Conservation (phyloP, 53 echinoderm and acorn worm genomes). For the Pentamera pediparva region DNA sequence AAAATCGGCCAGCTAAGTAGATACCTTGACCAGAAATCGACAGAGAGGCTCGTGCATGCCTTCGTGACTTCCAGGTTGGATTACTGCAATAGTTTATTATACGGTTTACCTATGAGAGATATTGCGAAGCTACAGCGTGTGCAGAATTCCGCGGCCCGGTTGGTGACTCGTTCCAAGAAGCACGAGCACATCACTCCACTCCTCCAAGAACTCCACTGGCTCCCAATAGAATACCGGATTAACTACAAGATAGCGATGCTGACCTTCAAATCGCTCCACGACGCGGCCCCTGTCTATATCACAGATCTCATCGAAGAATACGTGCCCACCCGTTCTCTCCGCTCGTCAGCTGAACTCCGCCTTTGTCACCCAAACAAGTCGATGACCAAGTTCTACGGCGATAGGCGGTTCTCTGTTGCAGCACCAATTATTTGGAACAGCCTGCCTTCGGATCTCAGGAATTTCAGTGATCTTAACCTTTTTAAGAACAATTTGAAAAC, state of each 20-base stretch:
- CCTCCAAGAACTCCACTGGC: conserved; percentile 27
- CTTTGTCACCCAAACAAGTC: background rate
- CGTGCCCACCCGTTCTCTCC: background rate
- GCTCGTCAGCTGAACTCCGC: conserved; percentile 16
- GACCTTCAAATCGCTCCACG: conserved; percentile 39
- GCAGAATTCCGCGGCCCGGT: conserved; percentile 40
- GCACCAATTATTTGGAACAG: background rate
- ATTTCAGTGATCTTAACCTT: too few species aligned
- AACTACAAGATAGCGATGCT: conserved; percentile 16
- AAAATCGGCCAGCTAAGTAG: conserved; percentile 6
- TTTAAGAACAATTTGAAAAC: too few species aligned
- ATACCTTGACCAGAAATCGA: conserved; percentile 11
- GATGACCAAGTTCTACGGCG: background rate
- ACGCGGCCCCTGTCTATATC: conserved; percentile 14
- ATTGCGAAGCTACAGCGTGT: conserved; percentile 36
- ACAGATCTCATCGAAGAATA: conserved; percentile 18
- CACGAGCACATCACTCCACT: conserved; percentile 20
- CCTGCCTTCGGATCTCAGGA: too few species aligned
- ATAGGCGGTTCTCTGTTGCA: background rate
- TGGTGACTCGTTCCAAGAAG: conserved; percentile 5
- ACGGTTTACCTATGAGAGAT: conserved; percentile 7
- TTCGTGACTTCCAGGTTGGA: conserved; percentile 31
- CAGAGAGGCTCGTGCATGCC: conserved; percentile 27
- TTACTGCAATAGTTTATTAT: conserved; percentile 16
- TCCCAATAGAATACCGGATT: conserved; percentile 6